Evolutionary conservation across 2,113 vertebrate species (phyloP).

Genomic region (Podarcis cretensis): DNA sequence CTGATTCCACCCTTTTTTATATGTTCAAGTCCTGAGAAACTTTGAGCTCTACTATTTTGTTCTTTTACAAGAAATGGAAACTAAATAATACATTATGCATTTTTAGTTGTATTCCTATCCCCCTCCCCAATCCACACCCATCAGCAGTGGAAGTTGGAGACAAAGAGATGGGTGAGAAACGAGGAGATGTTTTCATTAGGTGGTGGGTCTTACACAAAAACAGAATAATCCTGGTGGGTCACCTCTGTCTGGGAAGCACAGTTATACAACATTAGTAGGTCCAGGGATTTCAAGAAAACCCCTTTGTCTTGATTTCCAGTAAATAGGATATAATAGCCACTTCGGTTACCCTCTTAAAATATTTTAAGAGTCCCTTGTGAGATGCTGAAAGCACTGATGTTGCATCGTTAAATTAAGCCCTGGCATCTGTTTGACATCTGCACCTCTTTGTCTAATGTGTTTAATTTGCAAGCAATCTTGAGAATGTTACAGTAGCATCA

Average conservation of each 20-base stretch:
- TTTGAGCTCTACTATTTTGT: neutral
- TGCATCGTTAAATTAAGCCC: neutral
- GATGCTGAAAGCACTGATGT: constrained; percentile 8
- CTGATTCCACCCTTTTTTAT: neutral
- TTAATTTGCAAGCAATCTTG: constrained; percentile 29
- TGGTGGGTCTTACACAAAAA: neutral
- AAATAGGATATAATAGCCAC: constrained; percentile 8
- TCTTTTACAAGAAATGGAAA: neutral
- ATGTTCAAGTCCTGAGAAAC: neutral
- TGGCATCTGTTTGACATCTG: constrained; percentile 14
- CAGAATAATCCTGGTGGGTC: neutral
- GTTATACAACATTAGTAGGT: neutral
- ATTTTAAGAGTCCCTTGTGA: neutral
- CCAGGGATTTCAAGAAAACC: constrained; percentile 10
- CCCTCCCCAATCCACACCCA: neutral
- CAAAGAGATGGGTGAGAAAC: neutral
- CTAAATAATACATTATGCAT: neutral
- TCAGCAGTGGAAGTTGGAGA: neutral
- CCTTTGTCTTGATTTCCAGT: neutral
- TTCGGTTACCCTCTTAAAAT: constrained; percentile 25
- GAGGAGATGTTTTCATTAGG: neutral
- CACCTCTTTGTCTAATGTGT: constrained; percentile 30
- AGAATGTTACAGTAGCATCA: constrained; percentile 22
- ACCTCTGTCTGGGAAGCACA: neutral
- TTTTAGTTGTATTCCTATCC: neutral